A percentile compares a stretch with the other conserved stretches of the same genome.
These are phyloP conservation scores for Meandrusa payeni DNA, from an alignment of 2,888 invertebrate genomes.

Conservation along the genomic window DNA sequence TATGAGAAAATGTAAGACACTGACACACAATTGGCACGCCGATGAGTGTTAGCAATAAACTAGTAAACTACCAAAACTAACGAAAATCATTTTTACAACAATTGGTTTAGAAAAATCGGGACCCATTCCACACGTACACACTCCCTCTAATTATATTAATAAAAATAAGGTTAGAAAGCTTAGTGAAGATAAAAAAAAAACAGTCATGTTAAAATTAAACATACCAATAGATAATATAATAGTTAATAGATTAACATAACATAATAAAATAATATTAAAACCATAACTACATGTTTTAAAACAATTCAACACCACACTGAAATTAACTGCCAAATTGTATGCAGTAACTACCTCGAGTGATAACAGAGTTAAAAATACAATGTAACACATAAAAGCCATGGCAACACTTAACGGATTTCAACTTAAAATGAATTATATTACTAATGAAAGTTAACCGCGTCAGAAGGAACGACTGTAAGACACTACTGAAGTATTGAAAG, in stretches of 20 bases:
- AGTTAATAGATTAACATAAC: slow-evolving; percentile 30
- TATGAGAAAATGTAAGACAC: too few relatives aligned
- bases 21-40: too few relatives aligned
- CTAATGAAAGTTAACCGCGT: too few relatives aligned
- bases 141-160: too few relatives aligned
- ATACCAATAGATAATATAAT: too few relatives aligned
- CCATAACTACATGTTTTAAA: slow-evolving; percentile 37
- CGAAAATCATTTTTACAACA: too few relatives aligned
- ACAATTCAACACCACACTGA: slow-evolving; percentile 39
- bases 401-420: slow-evolving; percentile 17
- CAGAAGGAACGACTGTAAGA: not conserved
- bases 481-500: slow-evolving; percentile 2
- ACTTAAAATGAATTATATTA: too few relatives aligned
- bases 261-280: slow-evolving; percentile 40
- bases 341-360: slow-evolving; percentile 43
- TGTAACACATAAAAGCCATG: slow-evolving; percentile 26
- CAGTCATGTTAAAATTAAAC: slow-evolving; percentile 28
- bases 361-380: slow-evolving; percentile 34
- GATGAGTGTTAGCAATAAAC: too few relatives aligned
- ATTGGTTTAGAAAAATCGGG: too few relatives aligned
- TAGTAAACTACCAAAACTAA: too few relatives aligned
- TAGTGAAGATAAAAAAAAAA: slow-evolving; percentile 3
- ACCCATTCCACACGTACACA: too few relatives aligned
- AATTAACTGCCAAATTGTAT: slow-evolving; percentile 41
- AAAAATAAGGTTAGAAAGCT: too few relatives aligned